These are phyloP conservation scores for Empis livida DNA, from an alignment of 2,888 invertebrate genomes.

Conservation along the genomic window DNA sequence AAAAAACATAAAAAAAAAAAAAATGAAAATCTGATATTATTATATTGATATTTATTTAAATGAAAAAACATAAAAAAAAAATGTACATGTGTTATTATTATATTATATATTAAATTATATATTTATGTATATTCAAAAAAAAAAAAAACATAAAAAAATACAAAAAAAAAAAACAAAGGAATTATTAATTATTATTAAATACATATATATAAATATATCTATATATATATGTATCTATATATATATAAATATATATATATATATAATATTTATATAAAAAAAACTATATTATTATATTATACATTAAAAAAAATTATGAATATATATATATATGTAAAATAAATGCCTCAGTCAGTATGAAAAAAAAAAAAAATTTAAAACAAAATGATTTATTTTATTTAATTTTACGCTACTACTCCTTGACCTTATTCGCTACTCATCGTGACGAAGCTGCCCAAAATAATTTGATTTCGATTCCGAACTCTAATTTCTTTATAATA, in stretches of 20 bases:
- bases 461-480: too few species aligned
- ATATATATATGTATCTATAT: slow-evolving; percentile 3
- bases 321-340: slow-evolving; percentile 21
- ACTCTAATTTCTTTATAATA: too few species aligned
- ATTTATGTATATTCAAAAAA: slow-evolving; percentile 12
- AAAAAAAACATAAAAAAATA: slow-evolving; percentile 3
- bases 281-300: slow-evolving; percentile 10
- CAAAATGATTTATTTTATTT: too few species aligned
- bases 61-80: slow-evolving; percentile 2
- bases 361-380: slow-evolving; percentile 15
- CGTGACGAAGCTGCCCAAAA: too few species aligned
- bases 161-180: slow-evolving; percentile 11
- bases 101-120: slow-evolving; percentile 16
- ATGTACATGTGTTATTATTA: slow-evolving; percentile 10
- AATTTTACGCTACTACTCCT: too few species aligned
- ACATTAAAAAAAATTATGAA: slow-evolving; percentile 7
- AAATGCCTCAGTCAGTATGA: slow-evolving; percentile 39
- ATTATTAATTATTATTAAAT: slow-evolving; percentile 20
- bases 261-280: too few species aligned
- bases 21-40: not conserved
- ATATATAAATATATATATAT: too few species aligned
- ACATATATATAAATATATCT: slow-evolving; percentile 5
- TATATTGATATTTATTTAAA: slow-evolving; percentile 1
- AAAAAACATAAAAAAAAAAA: not conserved
- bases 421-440: too few species aligned